phyloP scores from a whole-genome alignment of 2,797 vertebrate genomes.

The Momotus momota region DNA sequence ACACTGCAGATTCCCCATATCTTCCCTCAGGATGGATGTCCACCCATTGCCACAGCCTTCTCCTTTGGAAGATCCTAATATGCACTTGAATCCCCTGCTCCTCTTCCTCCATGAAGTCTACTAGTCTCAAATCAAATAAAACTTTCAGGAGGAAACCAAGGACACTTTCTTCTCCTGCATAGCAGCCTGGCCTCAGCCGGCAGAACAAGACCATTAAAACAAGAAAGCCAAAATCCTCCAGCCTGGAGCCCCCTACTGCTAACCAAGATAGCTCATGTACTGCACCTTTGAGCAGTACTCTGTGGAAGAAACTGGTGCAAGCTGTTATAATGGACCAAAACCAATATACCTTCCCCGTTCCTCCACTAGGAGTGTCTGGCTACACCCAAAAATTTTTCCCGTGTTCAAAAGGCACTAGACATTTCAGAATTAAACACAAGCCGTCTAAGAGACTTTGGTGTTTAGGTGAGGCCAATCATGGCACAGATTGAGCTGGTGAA shows the following conservation, averaged over 20 bases:
- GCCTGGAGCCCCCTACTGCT: background rate
- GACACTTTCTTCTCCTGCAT: background rate
- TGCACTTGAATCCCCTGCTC: rapidly evolving
- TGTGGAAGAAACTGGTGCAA: background rate
- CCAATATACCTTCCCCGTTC: background rate
- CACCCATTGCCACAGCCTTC: background rate
- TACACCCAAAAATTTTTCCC: background rate
- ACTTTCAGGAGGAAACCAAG: background rate
- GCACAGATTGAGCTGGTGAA: background rate
- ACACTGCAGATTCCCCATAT: background rate
- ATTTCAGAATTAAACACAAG: background rate
- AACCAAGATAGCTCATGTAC: background rate
- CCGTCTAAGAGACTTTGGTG: background rate
- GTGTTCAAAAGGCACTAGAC: background rate
- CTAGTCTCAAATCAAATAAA: background rate
- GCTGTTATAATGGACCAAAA: background rate
- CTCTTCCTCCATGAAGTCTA: background rate
- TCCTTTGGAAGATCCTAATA: background rate
- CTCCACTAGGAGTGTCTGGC: background rate
- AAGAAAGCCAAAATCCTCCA: background rate
- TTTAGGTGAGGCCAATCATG: background rate
- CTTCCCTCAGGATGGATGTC: background rate
- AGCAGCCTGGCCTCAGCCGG: background rate
- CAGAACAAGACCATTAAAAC: background rate
- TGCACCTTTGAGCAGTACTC: rapidly evolving